Evolutionary conservation across 1,140 invertebrate genomes (phyloP).

Genomic region (Homarus americanus): DNA sequence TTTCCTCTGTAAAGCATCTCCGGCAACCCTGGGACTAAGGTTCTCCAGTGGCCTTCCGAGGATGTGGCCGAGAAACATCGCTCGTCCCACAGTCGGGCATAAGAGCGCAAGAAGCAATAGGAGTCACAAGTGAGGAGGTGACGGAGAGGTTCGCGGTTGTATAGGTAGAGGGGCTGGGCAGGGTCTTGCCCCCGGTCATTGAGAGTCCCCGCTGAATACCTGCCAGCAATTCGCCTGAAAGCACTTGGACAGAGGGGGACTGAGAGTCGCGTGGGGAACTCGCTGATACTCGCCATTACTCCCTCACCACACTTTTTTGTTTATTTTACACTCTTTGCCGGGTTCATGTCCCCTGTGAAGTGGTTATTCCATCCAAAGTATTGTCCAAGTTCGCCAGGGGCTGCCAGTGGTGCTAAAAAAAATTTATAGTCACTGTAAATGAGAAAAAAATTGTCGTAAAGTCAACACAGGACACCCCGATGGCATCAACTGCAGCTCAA

Average conservation of each 20-base stretch:
- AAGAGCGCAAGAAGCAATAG: background rate
- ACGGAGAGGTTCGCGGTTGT: constrained; percentile 16
- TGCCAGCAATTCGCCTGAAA: constrained; percentile 59
- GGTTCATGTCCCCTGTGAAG: background rate
- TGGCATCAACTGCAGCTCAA: constrained; percentile 42
- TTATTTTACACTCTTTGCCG: background rate
- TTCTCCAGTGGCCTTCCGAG: background rate
- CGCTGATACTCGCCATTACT: constrained; percentile 24
- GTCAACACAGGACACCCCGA: constrained; percentile 23
- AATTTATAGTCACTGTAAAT: no score
- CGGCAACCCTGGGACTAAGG: background rate
- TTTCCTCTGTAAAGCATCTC: background rate
- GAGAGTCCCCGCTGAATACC: constrained; percentile 46
- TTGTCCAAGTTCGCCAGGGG: background rate
- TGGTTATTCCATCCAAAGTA: background rate
- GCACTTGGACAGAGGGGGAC: constrained; percentile 38
- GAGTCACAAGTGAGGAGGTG: background rate
- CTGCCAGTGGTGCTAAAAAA: no score
- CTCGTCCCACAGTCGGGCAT: background rate
- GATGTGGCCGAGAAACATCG: background rate
- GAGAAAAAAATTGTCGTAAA: no score
- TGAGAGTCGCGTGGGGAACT: constrained; percentile 22
- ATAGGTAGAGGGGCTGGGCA: constrained; percentile 3
- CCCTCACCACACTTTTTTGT: constrained; percentile 6
- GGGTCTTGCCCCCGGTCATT: constrained; percentile 53